Conservation (phyloP, 30 jellyfish, hydroid and myxozoan genomes). For the Haliclystus octoradiatus region DNA sequence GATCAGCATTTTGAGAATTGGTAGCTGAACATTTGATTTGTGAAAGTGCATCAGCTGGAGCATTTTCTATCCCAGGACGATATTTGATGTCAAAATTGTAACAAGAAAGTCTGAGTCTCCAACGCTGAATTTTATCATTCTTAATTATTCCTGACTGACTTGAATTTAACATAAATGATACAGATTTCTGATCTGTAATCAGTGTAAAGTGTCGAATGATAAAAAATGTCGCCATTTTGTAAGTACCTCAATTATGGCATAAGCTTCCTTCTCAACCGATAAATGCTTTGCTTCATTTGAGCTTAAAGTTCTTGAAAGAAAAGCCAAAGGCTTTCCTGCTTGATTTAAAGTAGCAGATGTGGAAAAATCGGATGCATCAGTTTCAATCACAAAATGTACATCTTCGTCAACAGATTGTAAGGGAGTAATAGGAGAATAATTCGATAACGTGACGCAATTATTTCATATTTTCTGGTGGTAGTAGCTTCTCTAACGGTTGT, state of each 20-base stretch:
- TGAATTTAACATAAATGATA: slow-evolving; percentile 47
- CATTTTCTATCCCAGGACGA: slow-evolving; percentile 71
- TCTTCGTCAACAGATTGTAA: slow-evolving; percentile 33
- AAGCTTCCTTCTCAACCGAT: slow-evolving; percentile 68
- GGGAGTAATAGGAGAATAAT: slow-evolving; percentile 11
- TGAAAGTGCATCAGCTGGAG: slow-evolving; percentile 51
- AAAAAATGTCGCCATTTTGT: slow-evolving; percentile 56
- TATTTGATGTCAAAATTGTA: slow-evolving; percentile 52
- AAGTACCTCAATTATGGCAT: slow-evolving; percentile 48
- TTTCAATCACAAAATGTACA: slow-evolving; percentile 45
- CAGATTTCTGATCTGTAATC: slow-evolving; percentile 60
- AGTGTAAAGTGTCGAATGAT: slow-evolving; percentile 49
- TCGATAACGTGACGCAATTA: background rate
- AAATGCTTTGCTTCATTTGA: slow-evolving; percentile 28
- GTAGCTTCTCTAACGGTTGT: background rate
- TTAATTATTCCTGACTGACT: slow-evolving; percentile 31
- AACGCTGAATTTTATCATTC: slow-evolving; percentile 58
- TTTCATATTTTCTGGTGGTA: slow-evolving; percentile 2
- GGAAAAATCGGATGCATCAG: slow-evolving; percentile 77
- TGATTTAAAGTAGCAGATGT: slow-evolving; percentile 70
- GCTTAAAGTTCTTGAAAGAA: slow-evolving; percentile 35
- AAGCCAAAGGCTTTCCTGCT: slow-evolving; percentile 71
- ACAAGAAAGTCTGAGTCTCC: slow-evolving; percentile 62
- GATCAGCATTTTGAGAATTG: too few relatives aligned
- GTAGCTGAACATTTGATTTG: slow-evolving; percentile 29